Conservation (phyloP, 2,113 vertebrate species). For the Engraulis encrasicolus region DNA sequence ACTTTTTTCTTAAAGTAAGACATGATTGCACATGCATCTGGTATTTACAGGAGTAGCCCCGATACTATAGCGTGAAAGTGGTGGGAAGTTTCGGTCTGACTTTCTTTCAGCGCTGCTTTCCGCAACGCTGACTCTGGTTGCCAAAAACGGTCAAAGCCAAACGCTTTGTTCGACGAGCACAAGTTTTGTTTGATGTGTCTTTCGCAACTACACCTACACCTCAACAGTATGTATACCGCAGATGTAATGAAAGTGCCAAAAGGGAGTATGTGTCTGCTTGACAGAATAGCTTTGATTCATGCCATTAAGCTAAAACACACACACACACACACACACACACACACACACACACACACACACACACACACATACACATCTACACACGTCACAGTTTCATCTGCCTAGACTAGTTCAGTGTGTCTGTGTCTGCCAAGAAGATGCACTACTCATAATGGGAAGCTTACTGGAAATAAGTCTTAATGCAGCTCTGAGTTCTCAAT, state of each 20-base stretch:
- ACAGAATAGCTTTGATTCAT: constrained; percentile 40
- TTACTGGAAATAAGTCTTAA: too few species aligned
- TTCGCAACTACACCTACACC: constrained; percentile 17
- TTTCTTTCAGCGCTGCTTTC: not conserved
- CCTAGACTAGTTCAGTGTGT: constrained; percentile 37
- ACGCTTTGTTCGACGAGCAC: constrained; percentile 21
- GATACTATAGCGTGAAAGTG: too few species aligned
- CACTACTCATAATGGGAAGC: too few species aligned
- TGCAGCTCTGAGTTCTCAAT: too few species aligned
- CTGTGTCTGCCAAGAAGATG: constrained; percentile 7
- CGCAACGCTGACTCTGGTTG: constrained; percentile 8
- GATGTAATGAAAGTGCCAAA: constrained; percentile 67
- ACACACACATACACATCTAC: too few species aligned
- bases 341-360: not conserved
- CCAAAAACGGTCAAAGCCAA: constrained; percentile 30
- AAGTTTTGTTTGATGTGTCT: constrained; percentile 35
- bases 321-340: not conserved
- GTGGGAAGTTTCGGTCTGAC: not conserved
- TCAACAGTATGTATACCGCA: constrained; percentile 13
- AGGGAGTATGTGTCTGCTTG: constrained; percentile 39
- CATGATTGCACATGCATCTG: not conserved
- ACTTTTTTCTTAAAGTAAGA: not conserved
- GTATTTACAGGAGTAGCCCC: not conserved
- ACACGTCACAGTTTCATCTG: constrained; percentile 42
- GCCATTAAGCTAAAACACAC: constrained; percentile 43